phyloP scores from a whole-genome alignment of 2,797 vertebrate genomes.

The Muscicapa comitata region DNA sequence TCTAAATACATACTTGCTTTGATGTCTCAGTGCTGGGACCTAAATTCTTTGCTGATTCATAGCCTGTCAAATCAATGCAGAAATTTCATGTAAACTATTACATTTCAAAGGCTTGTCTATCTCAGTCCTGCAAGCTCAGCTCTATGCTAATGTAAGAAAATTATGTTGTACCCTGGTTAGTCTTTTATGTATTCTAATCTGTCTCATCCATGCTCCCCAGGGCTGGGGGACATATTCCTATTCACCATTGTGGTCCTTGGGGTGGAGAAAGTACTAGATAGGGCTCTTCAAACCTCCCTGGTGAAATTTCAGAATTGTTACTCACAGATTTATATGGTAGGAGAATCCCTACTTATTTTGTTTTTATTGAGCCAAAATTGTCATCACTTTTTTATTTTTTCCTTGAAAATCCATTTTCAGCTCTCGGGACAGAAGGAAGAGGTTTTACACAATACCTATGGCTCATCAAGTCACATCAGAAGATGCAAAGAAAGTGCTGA shows the following conservation, averaged over 20 bases:
- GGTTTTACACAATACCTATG: background rate
- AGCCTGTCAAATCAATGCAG: slow-evolving; percentile 3
- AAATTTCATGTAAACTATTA: background rate
- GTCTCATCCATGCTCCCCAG: background rate
- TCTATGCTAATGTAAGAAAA: background rate
- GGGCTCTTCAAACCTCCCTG: background rate
- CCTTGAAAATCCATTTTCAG: background rate
- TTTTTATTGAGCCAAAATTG: background rate
- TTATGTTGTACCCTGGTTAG: background rate
- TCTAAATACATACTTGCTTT: background rate
- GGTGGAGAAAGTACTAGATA: background rate
- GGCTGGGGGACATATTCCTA: accelerated
- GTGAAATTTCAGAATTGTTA: background rate
- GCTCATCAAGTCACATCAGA: background rate
- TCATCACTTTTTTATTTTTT: background rate
- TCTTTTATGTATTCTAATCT: background rate
- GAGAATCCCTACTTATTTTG: background rate
- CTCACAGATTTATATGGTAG: background rate
- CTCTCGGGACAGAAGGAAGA: background rate
- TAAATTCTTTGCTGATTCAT: slow-evolving; percentile 44
- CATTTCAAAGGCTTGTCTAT: slow-evolving; percentile 13
- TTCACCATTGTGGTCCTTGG: background rate
- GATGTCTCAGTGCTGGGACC: background rate
- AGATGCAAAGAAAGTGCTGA: background rate
- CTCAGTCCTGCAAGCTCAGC: background rate